Evolutionary conservation across 1,140 invertebrate genomes (phyloP).

Genomic region (Ips typographus): DNA sequence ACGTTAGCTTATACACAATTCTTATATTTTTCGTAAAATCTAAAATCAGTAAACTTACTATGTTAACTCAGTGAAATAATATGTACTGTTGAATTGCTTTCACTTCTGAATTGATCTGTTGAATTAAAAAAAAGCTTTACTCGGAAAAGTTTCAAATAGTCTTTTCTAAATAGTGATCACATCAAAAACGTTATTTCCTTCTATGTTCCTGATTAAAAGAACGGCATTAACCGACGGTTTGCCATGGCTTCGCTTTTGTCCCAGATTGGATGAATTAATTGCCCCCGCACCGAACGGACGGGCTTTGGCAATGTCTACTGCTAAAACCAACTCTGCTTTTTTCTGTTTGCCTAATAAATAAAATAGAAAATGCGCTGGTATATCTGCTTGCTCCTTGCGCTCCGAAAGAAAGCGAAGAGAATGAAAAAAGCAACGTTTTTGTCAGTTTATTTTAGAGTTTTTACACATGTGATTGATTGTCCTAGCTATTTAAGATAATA

Average conservation of each 20-base stretch:
- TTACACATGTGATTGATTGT: too few relatives aligned
- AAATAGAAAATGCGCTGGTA: conserved; percentile 1
- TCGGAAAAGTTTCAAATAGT: neutral
- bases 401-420: too few relatives aligned
- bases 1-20: neutral
- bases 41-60: too few relatives aligned
- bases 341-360: neutral
- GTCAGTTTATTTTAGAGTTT: too few relatives aligned
- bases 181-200: neutral
- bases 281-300: neutral
- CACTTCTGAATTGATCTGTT: too few relatives aligned
- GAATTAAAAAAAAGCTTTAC: too few relatives aligned
- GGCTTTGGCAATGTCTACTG: too few relatives aligned
- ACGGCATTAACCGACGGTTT: conserved; percentile 9
- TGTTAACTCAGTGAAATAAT: too few relatives aligned
- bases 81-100: too few relatives aligned
- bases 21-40: neutral
- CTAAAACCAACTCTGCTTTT: neutral
- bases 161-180: neutral
- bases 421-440: too few relatives aligned
- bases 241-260: conserved; percentile 1
- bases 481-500: too few relatives aligned
- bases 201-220: conserved; percentile 1
- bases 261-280: neutral
- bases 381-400: neutral